These are phyloP conservation scores for Entomobrya multifasciata DNA, from an alignment of 2,888 invertebrate genomes.

Conservation along the genomic window DNA sequence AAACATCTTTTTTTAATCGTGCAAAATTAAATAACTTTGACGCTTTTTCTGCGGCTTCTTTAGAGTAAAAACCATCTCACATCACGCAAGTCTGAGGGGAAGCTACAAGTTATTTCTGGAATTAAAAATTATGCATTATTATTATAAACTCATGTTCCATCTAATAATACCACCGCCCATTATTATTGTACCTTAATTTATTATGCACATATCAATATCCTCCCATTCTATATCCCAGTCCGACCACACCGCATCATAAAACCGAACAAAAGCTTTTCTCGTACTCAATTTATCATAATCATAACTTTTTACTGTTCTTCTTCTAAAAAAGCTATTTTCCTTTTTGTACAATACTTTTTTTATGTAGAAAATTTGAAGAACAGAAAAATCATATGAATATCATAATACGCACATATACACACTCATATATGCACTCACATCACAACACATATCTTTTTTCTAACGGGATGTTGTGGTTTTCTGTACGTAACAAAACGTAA, in stretches of 20 bases:
- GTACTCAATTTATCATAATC: slow-evolving; percentile 48
- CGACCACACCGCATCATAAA: too few relatives aligned
- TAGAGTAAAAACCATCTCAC: not conserved
- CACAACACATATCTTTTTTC: slow-evolving; percentile 41
- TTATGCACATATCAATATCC: slow-evolving; percentile 34
- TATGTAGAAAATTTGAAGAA: slow-evolving; percentile 44
- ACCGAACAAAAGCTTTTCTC: slow-evolving; percentile 38
- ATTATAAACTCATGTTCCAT: slow-evolving; percentile 15
- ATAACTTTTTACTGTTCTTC: slow-evolving; percentile 53
- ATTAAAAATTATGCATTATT: not conserved
- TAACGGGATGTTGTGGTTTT: slow-evolving; percentile 68
- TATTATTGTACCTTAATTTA: slow-evolving; percentile 3
- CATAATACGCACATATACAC: not conserved
- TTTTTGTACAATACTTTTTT: slow-evolving; percentile 26
- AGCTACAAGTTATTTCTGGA: slow-evolving; percentile 10
- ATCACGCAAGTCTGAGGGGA: not conserved
- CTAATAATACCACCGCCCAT: slow-evolving; percentile 10
- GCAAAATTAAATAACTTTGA: slow-evolving; percentile 2
- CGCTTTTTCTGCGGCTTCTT: not conserved
- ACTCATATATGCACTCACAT: not conserved
- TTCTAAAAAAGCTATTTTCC: slow-evolving; percentile 35
- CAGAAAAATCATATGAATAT: slow-evolving; percentile 22
- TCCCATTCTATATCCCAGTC: too few relatives aligned
- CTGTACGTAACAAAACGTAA: slow-evolving; percentile 63
- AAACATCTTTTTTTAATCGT: not conserved